phyloP scores from a whole-genome alignment of 2,888 invertebrate species.

The Leptopilina myrica region DNA sequence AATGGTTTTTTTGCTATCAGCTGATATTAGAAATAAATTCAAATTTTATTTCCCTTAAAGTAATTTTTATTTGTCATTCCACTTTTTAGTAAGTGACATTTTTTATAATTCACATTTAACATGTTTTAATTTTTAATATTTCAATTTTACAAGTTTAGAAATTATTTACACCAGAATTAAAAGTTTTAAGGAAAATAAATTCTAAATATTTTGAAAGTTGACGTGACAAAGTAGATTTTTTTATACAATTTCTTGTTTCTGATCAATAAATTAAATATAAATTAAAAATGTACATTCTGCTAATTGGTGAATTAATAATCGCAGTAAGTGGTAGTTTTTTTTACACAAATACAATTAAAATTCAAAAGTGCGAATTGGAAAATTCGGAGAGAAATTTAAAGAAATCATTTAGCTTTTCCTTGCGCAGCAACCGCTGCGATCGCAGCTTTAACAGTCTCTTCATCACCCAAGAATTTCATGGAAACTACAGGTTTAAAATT shows the following conservation, averaged over 20 bases:
- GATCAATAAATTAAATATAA: neutral
- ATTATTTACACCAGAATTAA: neutral
- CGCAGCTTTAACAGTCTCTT: slow-evolving; percentile 81
- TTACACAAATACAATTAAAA: neutral
- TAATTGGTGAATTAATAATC: neutral
- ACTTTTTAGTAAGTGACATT: too few relatives aligned
- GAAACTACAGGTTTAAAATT: slow-evolving; percentile 80
- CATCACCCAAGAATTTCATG: slow-evolving; percentile 81
- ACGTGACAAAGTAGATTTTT: neutral
- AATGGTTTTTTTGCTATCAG: too few relatives aligned
- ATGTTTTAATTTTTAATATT: neutral
- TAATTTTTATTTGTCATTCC: neutral
- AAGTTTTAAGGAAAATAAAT: neutral
- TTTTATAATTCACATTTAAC: neutral
- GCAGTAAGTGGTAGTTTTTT: neutral
- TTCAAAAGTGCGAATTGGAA: neutral
- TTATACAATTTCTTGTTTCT: neutral
- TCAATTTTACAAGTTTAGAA: neutral
- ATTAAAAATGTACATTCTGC: neutral
- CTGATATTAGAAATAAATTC: too few relatives aligned
- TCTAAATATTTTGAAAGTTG: neutral
- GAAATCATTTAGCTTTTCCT: slow-evolving; percentile 79
- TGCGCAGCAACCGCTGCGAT: slow-evolving; percentile 81
- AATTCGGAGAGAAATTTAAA: neutral
- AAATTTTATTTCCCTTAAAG: neutral